These are phyloP conservation scores for Antennarius maculatus DNA, from an alignment of 2,797 vertebrate genomes.

Conservation along the genomic window DNA sequence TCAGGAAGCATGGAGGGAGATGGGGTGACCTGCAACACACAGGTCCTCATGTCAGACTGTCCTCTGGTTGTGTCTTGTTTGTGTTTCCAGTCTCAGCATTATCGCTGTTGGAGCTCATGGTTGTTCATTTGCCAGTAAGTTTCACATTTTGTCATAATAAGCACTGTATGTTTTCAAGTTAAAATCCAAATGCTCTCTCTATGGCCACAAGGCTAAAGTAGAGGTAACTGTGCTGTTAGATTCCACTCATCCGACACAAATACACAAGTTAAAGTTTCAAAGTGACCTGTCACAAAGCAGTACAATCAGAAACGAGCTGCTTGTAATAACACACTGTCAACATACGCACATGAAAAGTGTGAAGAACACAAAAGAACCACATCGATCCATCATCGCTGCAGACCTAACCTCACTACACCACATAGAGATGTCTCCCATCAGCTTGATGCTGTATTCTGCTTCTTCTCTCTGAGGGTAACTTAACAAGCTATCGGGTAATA, in stretches of 20 bases:
- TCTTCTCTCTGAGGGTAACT: constrained; percentile 14
- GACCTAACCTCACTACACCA: not conserved
- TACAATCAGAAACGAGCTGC: not conserved
- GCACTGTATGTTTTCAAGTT: not conserved
- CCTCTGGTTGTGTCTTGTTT: no score
- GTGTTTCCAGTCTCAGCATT: not conserved
- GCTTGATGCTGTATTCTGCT: not conserved
- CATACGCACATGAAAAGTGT: not conserved
- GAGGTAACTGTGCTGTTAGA: constrained; percentile 30
- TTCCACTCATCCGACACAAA: constrained; percentile 29
- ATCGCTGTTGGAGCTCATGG: not conserved
- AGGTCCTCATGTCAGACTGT: not conserved
- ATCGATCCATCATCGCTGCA: not conserved
- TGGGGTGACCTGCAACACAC: not conserved
- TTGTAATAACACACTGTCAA: not conserved
- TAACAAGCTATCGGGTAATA: not conserved
- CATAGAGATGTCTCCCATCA: constrained; percentile 16
- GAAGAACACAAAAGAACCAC: not conserved
- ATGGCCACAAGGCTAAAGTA: constrained; percentile 12
- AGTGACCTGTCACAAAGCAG: constrained; percentile 12
- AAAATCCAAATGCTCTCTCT: constrained; percentile 9
- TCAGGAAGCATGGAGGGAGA: not conserved
- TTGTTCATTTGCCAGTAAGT: not conserved
- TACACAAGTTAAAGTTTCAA: constrained; percentile 14
- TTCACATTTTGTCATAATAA: not conserved